phyloP scores from a whole-genome alignment of 2,888 invertebrate species.

The Eupithecia tripunctaria region DNA sequence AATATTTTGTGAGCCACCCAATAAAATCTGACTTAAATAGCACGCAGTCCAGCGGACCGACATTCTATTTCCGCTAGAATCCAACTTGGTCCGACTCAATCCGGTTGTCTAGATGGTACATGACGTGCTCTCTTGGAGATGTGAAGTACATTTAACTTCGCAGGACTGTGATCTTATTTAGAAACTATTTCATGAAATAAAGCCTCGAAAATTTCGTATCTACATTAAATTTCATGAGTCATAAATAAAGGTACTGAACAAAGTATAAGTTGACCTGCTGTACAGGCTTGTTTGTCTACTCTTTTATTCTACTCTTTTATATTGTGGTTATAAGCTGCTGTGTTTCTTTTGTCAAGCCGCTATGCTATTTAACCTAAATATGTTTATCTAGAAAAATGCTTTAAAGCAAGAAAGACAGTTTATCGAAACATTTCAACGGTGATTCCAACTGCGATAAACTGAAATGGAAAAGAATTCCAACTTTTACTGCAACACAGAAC shows the following conservation, averaged over 20 bases:
- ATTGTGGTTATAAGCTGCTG: neutral
- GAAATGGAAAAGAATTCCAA: slow-evolving; percentile 6
- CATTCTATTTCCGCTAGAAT: slow-evolving; percentile 32
- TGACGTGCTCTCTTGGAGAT: neutral
- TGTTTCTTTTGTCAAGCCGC: neutral
- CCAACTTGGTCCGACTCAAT: slow-evolving; percentile 11
- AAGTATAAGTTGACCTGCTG: too few relatives aligned
- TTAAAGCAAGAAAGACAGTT: neutral
- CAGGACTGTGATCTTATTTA: neutral
- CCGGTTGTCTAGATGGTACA: slow-evolving; percentile 8
- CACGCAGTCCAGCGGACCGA: neutral
- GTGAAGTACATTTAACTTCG: neutral
- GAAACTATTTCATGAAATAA: neutral
- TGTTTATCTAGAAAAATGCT: neutral
- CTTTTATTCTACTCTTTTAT: neutral
- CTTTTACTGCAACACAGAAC: slow-evolving; percentile 12
- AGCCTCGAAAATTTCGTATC: neutral
- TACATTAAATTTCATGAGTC: neutral
- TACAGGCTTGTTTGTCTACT: neutral
- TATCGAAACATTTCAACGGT: neutral
- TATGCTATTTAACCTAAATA: neutral
- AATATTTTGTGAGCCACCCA: slow-evolving; percentile 16
- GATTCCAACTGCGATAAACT: neutral
- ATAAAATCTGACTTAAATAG: slow-evolving; percentile 23
- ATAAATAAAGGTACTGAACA: neutral